Percentiles rank a stretch among this genome's conserved stretches.
Conservation (phyloP, 2,888 invertebrate genomes). For the Sphaerolaimus hirsutus region DNA sequence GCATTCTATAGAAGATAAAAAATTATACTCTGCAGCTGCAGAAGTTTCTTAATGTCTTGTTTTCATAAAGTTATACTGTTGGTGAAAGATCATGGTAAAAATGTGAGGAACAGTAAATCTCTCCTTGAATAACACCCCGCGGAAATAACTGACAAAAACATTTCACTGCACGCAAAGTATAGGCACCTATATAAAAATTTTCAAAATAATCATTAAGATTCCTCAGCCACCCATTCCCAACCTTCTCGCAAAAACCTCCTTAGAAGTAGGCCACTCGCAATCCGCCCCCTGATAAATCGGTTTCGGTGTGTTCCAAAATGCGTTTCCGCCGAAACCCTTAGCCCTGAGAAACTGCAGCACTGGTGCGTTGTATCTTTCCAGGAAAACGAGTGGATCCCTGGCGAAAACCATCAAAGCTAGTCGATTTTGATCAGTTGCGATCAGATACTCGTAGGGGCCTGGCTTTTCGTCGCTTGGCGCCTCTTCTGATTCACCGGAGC, state of each 20-base stretch:
- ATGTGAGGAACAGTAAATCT: too few species aligned
- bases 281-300: conserved; percentile 26
- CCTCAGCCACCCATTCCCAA: conserved; percentile 4
- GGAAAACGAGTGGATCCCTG: conserved; percentile 20
- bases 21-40: too few species aligned
- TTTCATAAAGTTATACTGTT: too few species aligned
- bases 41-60: too few species aligned
- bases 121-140: too few species aligned
- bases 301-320: conserved; percentile 25
- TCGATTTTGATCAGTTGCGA: conserved; percentile 23
- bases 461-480: background rate
- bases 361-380: conserved; percentile 10
- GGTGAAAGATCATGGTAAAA: too few species aligned
- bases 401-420: conserved; percentile 23
- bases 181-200: too few species aligned
- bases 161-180: too few species aligned
- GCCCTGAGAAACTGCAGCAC: conserved; percentile 19
- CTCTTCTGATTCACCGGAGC: background rate
- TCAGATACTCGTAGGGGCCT: conserved; percentile 16
- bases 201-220: too few species aligned
- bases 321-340: conserved; percentile 23
- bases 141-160: too few species aligned
- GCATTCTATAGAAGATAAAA: too few species aligned
- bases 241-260: conserved; percentile 24
- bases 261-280: conserved; percentile 25